A percentile compares a stretch with the other conserved stretches of the same genome.
phyloP scores from a whole-genome alignment of 2,888 invertebrate genomes.

The Crossocerus cetratus region DNA sequence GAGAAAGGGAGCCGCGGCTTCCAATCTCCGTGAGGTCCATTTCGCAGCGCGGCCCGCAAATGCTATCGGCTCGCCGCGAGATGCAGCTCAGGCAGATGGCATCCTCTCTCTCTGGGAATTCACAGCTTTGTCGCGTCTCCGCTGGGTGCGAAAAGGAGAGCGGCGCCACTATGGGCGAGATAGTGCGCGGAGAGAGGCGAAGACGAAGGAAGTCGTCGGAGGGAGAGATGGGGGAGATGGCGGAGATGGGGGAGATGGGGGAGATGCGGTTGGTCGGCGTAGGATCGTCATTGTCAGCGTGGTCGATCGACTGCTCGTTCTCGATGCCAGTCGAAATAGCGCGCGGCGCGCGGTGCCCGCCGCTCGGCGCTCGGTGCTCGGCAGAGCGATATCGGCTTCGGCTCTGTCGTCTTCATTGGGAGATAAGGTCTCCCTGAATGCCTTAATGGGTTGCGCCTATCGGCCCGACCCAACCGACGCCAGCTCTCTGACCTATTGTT shows the following conservation, averaged over 20 bases:
- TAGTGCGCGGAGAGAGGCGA: conserved; percentile 5
- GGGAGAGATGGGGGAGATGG: conserved; percentile 25
- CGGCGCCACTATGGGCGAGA: background rate
- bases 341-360: conserved; percentile 2
- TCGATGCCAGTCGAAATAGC: conserved; percentile 47
- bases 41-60: background rate
- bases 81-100: too few species aligned
- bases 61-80: background rate
- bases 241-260: conserved; percentile 26
- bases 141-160: background rate
- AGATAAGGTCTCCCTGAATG: conserved; percentile 55
- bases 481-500: conserved; percentile 32
- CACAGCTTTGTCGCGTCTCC: background rate
- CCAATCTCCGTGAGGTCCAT: background rate
- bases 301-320: conserved; percentile 28
- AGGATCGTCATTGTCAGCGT: conserved; percentile 43
- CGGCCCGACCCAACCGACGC: conserved; percentile 26
- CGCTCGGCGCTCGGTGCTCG: too few species aligned
- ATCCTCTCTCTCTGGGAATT: background rate
- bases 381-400: too few species aligned
- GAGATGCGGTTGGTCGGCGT: conserved; percentile 38
- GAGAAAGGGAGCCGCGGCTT: background rate
- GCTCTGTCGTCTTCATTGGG: conserved; percentile 50
- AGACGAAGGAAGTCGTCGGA: background rate
- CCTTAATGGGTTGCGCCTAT: conserved; percentile 54